Percentiles rank a stretch among this genome's conserved stretches.
Conservation (phyloP, 2,113 vertebrate species). For the Ctenodactylus gundi region DNA sequence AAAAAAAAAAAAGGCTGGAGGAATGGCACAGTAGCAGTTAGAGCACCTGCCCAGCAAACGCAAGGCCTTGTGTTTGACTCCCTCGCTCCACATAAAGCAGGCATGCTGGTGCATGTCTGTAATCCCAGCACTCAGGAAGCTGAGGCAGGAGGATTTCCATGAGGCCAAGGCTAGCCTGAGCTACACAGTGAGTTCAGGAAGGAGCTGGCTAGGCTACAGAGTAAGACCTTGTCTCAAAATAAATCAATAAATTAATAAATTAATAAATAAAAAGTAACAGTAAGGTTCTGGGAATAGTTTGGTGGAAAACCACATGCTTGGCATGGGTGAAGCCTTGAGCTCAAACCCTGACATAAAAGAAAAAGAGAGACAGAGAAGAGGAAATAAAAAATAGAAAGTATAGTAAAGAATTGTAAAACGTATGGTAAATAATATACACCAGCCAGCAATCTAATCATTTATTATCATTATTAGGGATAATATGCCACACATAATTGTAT, state of each 20-base stretch:
- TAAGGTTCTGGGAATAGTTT: no score
- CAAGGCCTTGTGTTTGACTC: no score
- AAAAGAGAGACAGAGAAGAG: background rate
- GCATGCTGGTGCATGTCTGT: no score
- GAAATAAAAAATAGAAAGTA: no score
- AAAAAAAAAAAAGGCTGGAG: no score
- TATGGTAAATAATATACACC: background rate
- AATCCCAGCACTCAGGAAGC: no score
- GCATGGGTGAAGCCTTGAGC: background rate
- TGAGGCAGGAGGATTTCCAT: no score
- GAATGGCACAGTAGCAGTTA: no score
- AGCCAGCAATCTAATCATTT: background rate
- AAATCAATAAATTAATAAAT: background rate
- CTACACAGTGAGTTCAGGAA: background rate
- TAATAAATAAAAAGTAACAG: background rate
- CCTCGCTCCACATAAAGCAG: no score
- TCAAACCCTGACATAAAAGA: background rate
- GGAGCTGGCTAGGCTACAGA: background rate
- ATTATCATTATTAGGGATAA: background rate
- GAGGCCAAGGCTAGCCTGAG: no score
- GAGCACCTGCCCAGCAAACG: no score
- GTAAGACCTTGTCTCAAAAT: background rate
- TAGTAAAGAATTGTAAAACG: background rate
- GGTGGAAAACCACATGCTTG: background rate
- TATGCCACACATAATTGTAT: background rate